phyloP scores from a whole-genome alignment of 2,797 vertebrate genomes.

The Hemitrygon akajei region DNA sequence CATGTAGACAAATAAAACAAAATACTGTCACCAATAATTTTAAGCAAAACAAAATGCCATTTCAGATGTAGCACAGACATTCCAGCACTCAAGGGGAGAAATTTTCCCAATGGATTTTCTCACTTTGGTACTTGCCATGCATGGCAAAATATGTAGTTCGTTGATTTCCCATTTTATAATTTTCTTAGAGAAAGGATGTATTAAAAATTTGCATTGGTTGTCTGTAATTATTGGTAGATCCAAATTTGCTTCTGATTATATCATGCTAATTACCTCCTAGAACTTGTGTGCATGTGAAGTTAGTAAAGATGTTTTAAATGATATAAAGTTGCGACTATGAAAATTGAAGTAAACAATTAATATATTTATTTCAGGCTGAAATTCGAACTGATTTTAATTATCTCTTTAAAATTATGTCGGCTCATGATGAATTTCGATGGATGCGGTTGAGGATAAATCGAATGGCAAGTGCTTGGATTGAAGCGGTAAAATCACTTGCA shows the following conservation, averaged over 20 bases:
- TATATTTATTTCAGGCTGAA: conserved; percentile 63
- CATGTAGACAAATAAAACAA: background rate
- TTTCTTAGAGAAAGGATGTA: background rate
- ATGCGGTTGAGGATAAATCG: conserved; percentile 92
- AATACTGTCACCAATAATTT: background rate
- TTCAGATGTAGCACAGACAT: background rate
- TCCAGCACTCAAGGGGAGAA: background rate
- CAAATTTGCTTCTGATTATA: background rate
- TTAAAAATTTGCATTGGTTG: background rate
- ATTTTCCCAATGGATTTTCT: background rate
- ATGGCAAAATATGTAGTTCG: background rate
- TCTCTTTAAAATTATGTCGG: conserved; percentile 87
- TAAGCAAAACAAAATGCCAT: background rate
- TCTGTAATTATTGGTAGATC: background rate
- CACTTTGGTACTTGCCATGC: background rate
- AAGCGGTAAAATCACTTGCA: conserved; percentile 80
- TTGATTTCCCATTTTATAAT: background rate
- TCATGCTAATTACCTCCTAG: too few species aligned
- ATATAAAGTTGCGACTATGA: background rate
- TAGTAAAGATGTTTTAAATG: background rate
- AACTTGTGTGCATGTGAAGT: background rate
- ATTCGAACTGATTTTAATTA: conserved; percentile 81
- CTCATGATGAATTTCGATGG: conserved; percentile 92
- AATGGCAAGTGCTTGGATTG: conserved; percentile 91
- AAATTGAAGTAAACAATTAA: background rate